Percentiles rank a stretch among this genome's conserved stretches.
Conservation (phyloP, 2,888 invertebrate species). For the Cerceris rybyensis region DNA sequence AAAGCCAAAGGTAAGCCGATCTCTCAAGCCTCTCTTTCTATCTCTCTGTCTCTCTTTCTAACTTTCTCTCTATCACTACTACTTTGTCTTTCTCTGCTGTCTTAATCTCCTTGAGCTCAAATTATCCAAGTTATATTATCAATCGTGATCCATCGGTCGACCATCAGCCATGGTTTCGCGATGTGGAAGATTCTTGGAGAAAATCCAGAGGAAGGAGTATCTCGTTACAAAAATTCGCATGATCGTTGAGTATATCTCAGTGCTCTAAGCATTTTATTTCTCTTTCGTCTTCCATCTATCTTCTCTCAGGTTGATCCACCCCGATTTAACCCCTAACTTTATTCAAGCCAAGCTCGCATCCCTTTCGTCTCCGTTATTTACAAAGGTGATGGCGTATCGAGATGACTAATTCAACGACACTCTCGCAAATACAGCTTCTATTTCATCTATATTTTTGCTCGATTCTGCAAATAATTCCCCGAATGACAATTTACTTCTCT, state of each 20-base stretch:
- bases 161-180: conserved; percentile 37
- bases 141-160: conserved; percentile 26
- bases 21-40: conserved; percentile 46
- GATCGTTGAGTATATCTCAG: conserved; percentile 32
- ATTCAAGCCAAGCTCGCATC: not conserved
- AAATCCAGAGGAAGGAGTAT: conserved; percentile 20
- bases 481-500: not conserved
- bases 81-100: conserved; percentile 10
- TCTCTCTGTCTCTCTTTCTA: conserved; percentile 34
- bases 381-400: conserved; percentile 4
- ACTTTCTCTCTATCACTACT: conserved; percentile 25
- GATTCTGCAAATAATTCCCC: not conserved
- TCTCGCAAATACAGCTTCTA: not conserved
- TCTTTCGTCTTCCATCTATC: conserved; percentile 1
- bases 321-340: not conserved
- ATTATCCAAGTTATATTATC: conserved; percentile 48
- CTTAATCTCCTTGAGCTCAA: conserved; percentile 20
- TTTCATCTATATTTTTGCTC: not conserved
- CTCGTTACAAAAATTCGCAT: conserved; percentile 40
- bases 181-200: conserved; percentile 28
- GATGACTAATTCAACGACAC: not conserved
- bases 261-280: not conserved
- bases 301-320: conserved; percentile 4
- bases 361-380: not conserved
- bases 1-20: conserved; percentile 69